Base-by-base conservation (phyloP, 1,140 invertebrate species). In the Dendrolimus kikuchii region DNA sequence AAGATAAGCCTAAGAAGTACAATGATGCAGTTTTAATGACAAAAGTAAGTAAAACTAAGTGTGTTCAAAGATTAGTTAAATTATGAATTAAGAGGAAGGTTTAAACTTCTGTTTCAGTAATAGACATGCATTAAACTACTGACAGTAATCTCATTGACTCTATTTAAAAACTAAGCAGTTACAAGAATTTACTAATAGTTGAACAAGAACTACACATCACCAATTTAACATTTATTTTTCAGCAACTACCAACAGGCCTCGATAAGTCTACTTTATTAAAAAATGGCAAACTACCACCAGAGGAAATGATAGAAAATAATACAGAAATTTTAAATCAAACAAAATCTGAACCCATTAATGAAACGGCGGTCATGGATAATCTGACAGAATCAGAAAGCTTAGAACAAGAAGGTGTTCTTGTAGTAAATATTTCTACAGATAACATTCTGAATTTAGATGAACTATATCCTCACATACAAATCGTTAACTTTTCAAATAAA, bases 21-120 rank as follows among this genome's bases (percentile, higher is more conserved):
- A 91, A 90, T 56, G 89, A 90, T 68, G 89, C 88, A 36, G 72
- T 76, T 5, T 54, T 88, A 52, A 71, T 71, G 58, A 71, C 81
- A 6, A 86, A 88, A 71, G 87, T 87, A 64, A 64, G 53, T 46
- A 23, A 23, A 23, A 23, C 23, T 23, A 23, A 2, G 23, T 23
- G 1, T 1, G 23, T 23, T 23, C 23, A 23, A 3, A 23, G 23
- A 23, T 23, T 23, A 23, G 23, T 23, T 23, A 23, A 23, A 23
- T 23, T 23, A 23, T 23, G 23, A 23, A 23, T 23, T 23, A 23
- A 23, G 23, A 2, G 23, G 23, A 23, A 23, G 23, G 23, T 23
- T 23, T 23, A 23, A 23, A 23, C 3, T 23, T 23, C 23, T 23
- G 23, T 23, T 23, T 23, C 23, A 23, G 1, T 23, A 23, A 23